Conservation (phyloP, 2,797 vertebrate species). For the Heliangelus exortis region DNA sequence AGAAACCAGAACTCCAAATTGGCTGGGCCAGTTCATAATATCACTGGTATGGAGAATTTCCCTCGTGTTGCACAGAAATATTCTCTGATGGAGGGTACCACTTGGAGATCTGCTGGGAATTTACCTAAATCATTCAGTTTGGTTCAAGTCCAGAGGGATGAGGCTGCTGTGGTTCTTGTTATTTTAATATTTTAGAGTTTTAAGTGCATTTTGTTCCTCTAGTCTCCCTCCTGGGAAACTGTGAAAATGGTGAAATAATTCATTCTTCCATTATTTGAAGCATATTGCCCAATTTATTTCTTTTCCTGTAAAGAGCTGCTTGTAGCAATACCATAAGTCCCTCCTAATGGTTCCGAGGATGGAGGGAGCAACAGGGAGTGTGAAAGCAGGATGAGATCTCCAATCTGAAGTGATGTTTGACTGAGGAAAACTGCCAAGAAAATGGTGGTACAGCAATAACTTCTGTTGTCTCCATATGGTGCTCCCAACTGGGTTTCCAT, state of each 20-base stretch:
- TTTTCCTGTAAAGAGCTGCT: constrained; percentile 43
- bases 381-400: not conserved
- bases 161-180: constrained; percentile 49
- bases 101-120: constrained; percentile 4
- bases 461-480: constrained; percentile 3
- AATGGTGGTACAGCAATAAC: constrained; percentile 13
- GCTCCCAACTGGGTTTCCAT: not conserved
- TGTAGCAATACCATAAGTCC: not conserved
- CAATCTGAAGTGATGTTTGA: not conserved
- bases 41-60: constrained; percentile 16
- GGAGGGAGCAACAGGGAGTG: not conserved
- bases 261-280: constrained; percentile 52
- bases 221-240: constrained; percentile 1
- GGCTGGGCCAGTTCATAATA: not conserved
- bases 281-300: constrained; percentile 36
- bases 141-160: constrained; percentile 15
- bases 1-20: constrained; percentile 29
- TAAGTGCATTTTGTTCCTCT: constrained; percentile 48
- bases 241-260: constrained; percentile 49
- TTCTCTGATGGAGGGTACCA: not conserved
- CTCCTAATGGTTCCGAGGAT: constrained; percentile 22
- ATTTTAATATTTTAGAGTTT: constrained; percentile 43
- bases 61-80: not conserved
- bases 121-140: constrained; percentile 22
- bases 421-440: constrained; percentile 14